Evolutionary conservation across 2,797 vertebrate species (phyloP), one percentile per base, ranked within the genome.

Genomic region (Pangasius krempfi): DNA sequence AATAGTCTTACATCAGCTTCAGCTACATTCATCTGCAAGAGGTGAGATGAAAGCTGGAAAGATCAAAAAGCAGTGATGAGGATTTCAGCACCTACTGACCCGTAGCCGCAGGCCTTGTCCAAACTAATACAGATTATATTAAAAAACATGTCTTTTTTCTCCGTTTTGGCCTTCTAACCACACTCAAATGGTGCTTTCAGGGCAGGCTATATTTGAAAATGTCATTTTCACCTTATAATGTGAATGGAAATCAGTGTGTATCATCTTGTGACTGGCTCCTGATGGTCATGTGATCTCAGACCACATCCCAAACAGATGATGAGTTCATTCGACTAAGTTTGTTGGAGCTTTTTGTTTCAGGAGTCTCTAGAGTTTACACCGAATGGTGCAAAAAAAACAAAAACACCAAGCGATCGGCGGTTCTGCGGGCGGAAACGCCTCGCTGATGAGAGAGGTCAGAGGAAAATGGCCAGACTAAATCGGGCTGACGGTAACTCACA

Each of bases 81-180:
- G 88, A 79, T 80, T 75, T 88, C 62, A 60, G 72, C 52, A 68
- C 54, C 83, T 30, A 47, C 62, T 86, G 60, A 86, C 88, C 76
- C 13, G 14, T 20, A 89, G 83, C 84, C 66, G 20, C 20, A 25
- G 52, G 40, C 14, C 64, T 52, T 52, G 82, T 84, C 47, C 47
- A 70, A 85, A 70, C 64, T 37, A 33, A 66, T 84, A 33, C 40
- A 68, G 14, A 12, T 70, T 70, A 52, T 68, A 68, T 50, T 12
- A 54, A 54, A 33, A 7, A 37, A 64, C 58, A n/a, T 64, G 7
- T 27, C 22, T 30, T 66, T 56, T 33, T 56, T 54, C 50, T 8
- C 47, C 14, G 3, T 30, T 56, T 47, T 47, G 60, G 25, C 44
- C 37, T 84, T 12, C n/a, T 2, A 33, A 54, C 83, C 64, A 68